Conservation (phyloP, 2,888 invertebrate species). For the Lasioglossum pauxillum region DNA sequence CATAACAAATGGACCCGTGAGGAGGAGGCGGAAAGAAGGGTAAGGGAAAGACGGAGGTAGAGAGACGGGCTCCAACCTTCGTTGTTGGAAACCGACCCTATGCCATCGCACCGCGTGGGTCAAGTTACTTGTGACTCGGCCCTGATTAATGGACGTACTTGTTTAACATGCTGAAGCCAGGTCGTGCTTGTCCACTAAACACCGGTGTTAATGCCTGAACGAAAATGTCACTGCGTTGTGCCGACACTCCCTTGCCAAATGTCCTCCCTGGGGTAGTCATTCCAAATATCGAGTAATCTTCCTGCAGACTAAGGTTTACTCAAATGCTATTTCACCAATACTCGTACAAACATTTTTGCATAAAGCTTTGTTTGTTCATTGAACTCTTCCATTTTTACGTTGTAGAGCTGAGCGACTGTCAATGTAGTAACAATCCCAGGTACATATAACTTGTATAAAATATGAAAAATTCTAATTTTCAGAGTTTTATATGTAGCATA, state of each 20-base stretch:
- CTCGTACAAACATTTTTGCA: not conserved
- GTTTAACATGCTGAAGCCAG: constrained; percentile 78
- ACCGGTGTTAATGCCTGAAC: constrained; percentile 77
- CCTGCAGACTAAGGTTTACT: not conserved
- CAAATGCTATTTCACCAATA: not conserved
- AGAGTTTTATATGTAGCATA: not conserved
- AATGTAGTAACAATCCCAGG: not conserved
- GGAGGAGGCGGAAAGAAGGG: constrained; percentile 63
- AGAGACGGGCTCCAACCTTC: constrained; percentile 62
- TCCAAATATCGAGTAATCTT: constrained; percentile 15
- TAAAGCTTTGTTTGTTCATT: not conserved
- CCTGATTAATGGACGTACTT: constrained; percentile 81
- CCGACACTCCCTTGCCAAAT: constrained; percentile 47
- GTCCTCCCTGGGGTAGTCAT: constrained; percentile 32
- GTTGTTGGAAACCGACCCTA: constrained; percentile 71
- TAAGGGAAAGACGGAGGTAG: constrained; percentile 57
- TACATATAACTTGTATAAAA: not conserved
- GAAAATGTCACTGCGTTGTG: constrained; percentile 69
- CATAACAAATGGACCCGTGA: constrained; percentile 81
- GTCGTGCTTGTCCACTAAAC: constrained; percentile 79
- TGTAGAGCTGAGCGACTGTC: not conserved
- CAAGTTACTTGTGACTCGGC: constrained; percentile 78
- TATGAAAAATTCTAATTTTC: not conserved
- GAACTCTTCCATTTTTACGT: not conserved
- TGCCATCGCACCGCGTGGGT: constrained; percentile 76